Conservation (phyloP, 1,140 invertebrate species). For the Anastrepha obliqua region DNA sequence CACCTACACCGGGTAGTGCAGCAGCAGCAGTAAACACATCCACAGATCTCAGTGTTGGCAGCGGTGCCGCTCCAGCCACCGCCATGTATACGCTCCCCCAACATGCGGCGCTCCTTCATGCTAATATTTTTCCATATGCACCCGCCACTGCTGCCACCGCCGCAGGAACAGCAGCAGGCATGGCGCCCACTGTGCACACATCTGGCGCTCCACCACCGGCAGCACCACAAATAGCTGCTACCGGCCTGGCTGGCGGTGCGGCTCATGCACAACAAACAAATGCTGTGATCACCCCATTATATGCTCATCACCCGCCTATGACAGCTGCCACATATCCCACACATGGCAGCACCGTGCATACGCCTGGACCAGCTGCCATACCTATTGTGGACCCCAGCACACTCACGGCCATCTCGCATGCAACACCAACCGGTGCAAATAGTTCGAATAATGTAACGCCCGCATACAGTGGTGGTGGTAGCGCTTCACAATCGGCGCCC, state of each 20-base stretch:
- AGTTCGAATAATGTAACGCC: slow-evolving; percentile 52
- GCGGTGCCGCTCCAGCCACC: slow-evolving; percentile 62
- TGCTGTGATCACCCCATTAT: slow-evolving; percentile 70
- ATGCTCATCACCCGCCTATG: slow-evolving; percentile 58
- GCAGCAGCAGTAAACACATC: slow-evolving; percentile 56
- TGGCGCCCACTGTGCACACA: slow-evolving; percentile 54
- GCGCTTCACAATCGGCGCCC: slow-evolving; percentile 69
- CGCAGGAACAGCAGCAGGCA: slow-evolving; percentile 59
- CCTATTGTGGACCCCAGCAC: slow-evolving; percentile 57
- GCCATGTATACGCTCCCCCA: slow-evolving; percentile 70
- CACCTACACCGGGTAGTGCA: slow-evolving; percentile 59
- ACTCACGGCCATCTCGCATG: slow-evolving; percentile 36
- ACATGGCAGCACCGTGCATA: slow-evolving; percentile 52
- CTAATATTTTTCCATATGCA: slow-evolving; percentile 71
- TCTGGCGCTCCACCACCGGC: slow-evolving; percentile 41
- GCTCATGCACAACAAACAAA: slow-evolving; percentile 60
- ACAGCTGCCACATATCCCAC: slow-evolving; percentile 25
- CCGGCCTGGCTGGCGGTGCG: slow-evolving; percentile 15
- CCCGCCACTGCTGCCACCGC: slow-evolving; percentile 61
- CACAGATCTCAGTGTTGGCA: slow-evolving; percentile 66
- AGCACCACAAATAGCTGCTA: slow-evolving; percentile 48
- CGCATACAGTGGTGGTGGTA: slow-evolving; percentile 55
- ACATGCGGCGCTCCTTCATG: slow-evolving; percentile 70
- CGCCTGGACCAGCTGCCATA: slow-evolving; percentile 56
- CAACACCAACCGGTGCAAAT: slow-evolving; percentile 34